Evolutionary conservation across 2,888 invertebrate genomes (phyloP).

Genomic region (Desoria tigrina): DNA sequence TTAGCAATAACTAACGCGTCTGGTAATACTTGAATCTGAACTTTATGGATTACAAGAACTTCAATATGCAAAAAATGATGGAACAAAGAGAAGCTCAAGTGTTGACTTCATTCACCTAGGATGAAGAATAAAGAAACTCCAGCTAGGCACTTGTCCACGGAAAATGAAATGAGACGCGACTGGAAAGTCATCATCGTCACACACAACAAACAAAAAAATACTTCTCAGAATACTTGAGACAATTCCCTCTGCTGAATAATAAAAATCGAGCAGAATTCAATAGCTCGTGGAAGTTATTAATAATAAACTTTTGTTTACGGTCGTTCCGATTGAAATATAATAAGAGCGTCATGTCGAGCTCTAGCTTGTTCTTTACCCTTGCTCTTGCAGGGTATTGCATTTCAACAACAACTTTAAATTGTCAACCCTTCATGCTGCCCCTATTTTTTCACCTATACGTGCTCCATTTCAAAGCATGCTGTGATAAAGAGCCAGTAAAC

Average conservation of each 20-base stretch:
- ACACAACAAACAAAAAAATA: constrained; percentile 15
- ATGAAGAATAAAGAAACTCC: constrained; percentile 6
- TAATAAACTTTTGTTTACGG: too few species aligned
- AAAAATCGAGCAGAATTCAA: too few species aligned
- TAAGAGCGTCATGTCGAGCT: not conserved
- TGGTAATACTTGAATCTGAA: constrained; percentile 8
- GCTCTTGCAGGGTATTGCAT: not conserved
- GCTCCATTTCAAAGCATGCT: not conserved
- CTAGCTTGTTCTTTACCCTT: not conserved
- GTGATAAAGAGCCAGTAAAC: constrained; percentile 7
- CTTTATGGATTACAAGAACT: constrained; percentile 5
- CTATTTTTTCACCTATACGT: too few species aligned
- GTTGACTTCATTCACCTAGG: constrained; percentile 12
- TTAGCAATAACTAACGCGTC: constrained; percentile 6
- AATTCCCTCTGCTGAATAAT: not conserved
- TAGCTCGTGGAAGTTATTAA: too few species aligned
- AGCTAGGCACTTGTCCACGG: constrained; percentile 13
- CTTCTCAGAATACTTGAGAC: constrained; percentile 14
- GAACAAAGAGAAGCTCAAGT: constrained; percentile 9
- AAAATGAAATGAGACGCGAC: constrained; percentile 17
- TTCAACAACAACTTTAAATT: not conserved
- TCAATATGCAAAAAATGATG: constrained; percentile 11
- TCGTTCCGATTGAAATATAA: constrained; percentile 5
- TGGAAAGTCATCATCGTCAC: constrained; percentile 18
- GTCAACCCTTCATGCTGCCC: not conserved